A percentile compares a stretch with the other conserved stretches of the same genome.
Evolutionary conservation across 2,113 vertebrate species (phyloP).

Genomic region (Odontophorus gujanensis): DNA sequence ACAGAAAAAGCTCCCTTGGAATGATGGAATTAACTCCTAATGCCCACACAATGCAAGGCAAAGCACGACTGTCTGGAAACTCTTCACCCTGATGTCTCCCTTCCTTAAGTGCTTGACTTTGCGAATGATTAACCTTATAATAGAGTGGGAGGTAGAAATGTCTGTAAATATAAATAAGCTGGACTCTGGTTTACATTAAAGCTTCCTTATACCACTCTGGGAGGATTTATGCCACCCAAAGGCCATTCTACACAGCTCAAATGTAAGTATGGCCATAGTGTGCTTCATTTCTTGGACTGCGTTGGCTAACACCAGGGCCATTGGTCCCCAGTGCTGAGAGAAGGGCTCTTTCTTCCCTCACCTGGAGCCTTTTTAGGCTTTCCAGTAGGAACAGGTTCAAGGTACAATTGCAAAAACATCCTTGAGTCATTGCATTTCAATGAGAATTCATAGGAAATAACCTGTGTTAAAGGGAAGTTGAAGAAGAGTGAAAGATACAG

Average conservation of each 20-base stretch:
- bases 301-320: background rate
- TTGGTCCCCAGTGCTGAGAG: background rate
- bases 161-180: background rate
- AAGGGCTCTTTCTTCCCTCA: background rate
- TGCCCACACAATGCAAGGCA: background rate
- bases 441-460: slow-evolving; percentile 13
- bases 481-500: background rate
- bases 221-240: background rate
- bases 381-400: background rate
- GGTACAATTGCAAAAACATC: slow-evolving; percentile 17
- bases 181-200: background rate
- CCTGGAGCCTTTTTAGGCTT: background rate
- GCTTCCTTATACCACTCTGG: background rate
- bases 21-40: background rate
- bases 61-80: background rate
- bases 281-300: background rate
- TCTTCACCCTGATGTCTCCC: background rate
- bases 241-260: background rate
- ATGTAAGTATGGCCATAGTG: fast-evolving
- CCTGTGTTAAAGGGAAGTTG: background rate
- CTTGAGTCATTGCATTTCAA: background rate
- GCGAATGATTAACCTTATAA: background rate
- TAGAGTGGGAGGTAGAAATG: background rate
- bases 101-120: background rate
- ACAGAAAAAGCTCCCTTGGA: background rate